phyloP scores from a whole-genome alignment of 2,113 vertebrate genomes.

The Nothoprocta pentlandii region DNA sequence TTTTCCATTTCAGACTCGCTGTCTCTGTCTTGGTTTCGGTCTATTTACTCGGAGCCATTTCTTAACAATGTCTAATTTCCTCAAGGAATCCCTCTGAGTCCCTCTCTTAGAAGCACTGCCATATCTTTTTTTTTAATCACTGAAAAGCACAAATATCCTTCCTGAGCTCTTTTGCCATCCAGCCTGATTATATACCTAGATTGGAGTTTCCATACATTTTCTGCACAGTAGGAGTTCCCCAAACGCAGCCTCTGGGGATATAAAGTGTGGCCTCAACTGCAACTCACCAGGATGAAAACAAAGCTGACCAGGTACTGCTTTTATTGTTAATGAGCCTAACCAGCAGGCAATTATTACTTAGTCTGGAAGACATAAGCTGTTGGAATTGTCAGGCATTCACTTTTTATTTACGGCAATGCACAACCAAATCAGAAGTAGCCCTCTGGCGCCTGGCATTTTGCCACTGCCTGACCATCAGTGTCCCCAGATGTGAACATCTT shows the following conservation, averaged over 20 bases:
- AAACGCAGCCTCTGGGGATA: slow-evolving; percentile 64
- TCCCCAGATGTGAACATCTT: slow-evolving; percentile 49
- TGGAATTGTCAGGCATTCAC: slow-evolving; percentile 54
- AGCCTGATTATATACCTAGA: slow-evolving; percentile 72
- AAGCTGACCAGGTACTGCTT: slow-evolving; percentile 69
- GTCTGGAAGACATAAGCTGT: slow-evolving; percentile 63
- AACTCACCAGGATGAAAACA: slow-evolving; percentile 62
- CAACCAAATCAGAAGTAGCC: slow-evolving; percentile 42
- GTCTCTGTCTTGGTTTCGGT: slow-evolving; percentile 78
- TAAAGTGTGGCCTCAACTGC: slow-evolving; percentile 58
- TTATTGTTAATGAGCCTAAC: slow-evolving; percentile 69
- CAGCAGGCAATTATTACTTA: slow-evolving; percentile 69
- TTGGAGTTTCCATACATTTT: slow-evolving; percentile 69
- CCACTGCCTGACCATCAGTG: slow-evolving; percentile 38
- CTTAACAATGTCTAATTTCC: slow-evolving; percentile 79
- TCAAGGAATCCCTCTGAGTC: slow-evolving; percentile 76
- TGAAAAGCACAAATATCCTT: slow-evolving; percentile 74
- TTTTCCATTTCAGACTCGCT: slow-evolving; percentile 76
- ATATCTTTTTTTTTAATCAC: slow-evolving; percentile 75
- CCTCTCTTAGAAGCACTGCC: slow-evolving; percentile 72
- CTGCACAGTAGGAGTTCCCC: slow-evolving; percentile 68
- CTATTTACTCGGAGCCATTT: slow-evolving; percentile 77
- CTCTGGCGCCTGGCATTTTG: slow-evolving; percentile 51
- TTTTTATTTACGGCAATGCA: slow-evolving; percentile 67
- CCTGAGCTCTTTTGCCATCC: slow-evolving; percentile 63